phyloP scores from a whole-genome alignment of 1,140 invertebrate species.

The Monomorium pharaonis region DNA sequence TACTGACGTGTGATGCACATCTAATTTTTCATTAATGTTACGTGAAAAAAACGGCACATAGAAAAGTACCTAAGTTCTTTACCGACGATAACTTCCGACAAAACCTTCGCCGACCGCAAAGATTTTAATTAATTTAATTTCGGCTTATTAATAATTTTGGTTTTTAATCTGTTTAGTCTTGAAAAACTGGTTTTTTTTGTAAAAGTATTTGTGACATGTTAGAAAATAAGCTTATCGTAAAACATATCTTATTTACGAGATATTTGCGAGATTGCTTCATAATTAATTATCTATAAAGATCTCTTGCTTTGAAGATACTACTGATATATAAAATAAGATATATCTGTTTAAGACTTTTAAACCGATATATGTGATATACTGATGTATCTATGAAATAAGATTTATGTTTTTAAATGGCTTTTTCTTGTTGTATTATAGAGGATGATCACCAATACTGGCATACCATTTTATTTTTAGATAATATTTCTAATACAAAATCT shows the following conservation, averaged over 20 bases:
- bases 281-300: background rate
- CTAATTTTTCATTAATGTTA: conserved; percentile 37
- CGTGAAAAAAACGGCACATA: background rate
- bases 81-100: background rate
- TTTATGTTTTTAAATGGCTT: background rate
- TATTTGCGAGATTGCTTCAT: background rate
- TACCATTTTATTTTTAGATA: too few species aligned
- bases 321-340: conserved; percentile 2
- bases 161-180: conserved; percentile 19
- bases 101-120: background rate
- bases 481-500: too few species aligned
- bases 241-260: background rate
- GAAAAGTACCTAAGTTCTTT: conserved; percentile 1
- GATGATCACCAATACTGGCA: too few species aligned
- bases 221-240: background rate
- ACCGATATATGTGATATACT: too few species aligned
- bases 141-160: background rate
- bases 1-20: background rate
- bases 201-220: background rate
- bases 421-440: background rate
- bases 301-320: background rate
- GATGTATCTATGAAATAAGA: conserved; percentile 5
- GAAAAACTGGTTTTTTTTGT: background rate
- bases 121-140: conserved; percentile 9
- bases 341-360: too few species aligned